Percentiles rank a stretch among this genome's conserved stretches.
Conservation (phyloP, 2,113 vertebrate species). For the Sander vitreus region DNA sequence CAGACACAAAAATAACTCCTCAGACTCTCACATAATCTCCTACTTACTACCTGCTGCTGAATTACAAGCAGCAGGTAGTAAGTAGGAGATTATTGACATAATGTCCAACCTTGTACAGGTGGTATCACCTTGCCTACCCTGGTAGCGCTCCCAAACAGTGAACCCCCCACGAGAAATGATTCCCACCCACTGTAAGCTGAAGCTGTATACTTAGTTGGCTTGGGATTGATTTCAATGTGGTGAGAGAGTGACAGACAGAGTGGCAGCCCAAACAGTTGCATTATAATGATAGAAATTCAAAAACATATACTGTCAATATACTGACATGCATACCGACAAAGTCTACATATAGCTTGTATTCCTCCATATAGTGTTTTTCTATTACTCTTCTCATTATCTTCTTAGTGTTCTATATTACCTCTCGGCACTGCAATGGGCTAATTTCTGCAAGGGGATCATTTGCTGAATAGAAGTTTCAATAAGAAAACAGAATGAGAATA, state of each 20-base stretch:
- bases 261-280: neutral
- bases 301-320: neutral
- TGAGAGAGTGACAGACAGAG: neutral
- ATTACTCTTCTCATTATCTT: neutral
- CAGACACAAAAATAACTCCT: neutral
- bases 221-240: neutral
- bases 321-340: conserved; percentile 1
- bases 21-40: conserved; percentile 24
- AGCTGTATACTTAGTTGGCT: neutral
- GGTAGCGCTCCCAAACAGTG: neutral
- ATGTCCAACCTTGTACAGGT: conserved; percentile 17
- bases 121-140: conserved; percentile 10
- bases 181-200: neutral
- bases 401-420: conserved; percentile 1
- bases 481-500: conserved; percentile 24
- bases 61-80: conserved; percentile 46
- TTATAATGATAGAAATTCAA: neutral
- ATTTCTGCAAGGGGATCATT: conserved; percentile 26
- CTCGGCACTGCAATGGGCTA: neutral
- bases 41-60: conserved; percentile 52
- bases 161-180: neutral
- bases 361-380: neutral
- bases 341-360: neutral
- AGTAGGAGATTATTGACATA: conserved; percentile 49
- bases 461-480: conserved; percentile 19